Conservation (phyloP, 2,113 vertebrate species). For the Hyperopisus bebe region DNA sequence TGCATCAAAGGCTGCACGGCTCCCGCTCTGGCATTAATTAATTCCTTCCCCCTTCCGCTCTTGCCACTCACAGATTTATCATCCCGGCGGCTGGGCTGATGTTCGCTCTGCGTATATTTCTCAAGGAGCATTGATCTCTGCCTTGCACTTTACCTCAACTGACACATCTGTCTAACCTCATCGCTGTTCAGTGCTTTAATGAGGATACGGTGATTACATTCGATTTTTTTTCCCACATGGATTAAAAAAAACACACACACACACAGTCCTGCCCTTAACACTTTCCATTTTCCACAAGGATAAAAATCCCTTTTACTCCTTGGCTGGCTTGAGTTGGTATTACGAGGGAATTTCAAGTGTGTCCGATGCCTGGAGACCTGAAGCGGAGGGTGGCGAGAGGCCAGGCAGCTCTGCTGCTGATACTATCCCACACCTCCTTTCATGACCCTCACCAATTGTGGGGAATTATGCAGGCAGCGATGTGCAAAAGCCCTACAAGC, state of each 20-base stretch:
- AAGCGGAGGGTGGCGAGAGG: not conserved
- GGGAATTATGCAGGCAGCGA: not conserved
- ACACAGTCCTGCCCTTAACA: not conserved
- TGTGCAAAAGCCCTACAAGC: not conserved
- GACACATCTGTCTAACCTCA: constrained; percentile 9
- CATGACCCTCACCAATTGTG: not conserved
- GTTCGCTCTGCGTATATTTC: not conserved
- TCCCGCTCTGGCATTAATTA: not conserved
- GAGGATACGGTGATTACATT: constrained; percentile 9
- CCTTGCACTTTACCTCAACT: not conserved
- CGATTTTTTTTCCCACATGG: not conserved
- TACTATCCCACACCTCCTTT: not conserved
- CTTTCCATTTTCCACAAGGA: not conserved
- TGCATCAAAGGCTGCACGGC: not conserved
- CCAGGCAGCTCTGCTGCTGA: not conserved
- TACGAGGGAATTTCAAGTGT: not conserved
- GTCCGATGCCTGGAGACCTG: not conserved
- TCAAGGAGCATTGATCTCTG: constrained; percentile 9
- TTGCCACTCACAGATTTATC: constrained; percentile 6
- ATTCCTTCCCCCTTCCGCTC: not conserved
- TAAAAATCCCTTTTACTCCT: not conserved
- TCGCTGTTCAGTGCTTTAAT: constrained; percentile 10
- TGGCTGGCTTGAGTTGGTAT: not conserved
- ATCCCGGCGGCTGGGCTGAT: not conserved
- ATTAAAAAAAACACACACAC: not conserved